phyloP scores from a whole-genome alignment of 2,888 invertebrate genomes.

The Chloromyia formosa region DNA sequence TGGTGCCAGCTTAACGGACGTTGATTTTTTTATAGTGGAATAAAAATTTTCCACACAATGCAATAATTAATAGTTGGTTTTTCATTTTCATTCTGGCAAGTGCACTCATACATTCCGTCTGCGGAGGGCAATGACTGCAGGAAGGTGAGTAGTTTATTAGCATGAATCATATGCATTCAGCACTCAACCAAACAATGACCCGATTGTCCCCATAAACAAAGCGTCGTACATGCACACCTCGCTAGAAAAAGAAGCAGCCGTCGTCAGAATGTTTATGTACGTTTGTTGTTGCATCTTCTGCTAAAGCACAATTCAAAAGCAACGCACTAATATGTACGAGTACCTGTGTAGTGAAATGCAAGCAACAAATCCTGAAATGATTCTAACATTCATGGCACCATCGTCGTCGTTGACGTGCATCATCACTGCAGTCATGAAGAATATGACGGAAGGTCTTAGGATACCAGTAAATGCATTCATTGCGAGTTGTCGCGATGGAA shows the following conservation, averaged over 20 bases:
- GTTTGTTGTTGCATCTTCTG: neutral
- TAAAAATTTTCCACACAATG: neutral
- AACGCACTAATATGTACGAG: constrained; percentile 11
- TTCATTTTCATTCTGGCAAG: neutral
- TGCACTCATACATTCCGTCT: neutral
- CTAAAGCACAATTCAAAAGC: neutral
- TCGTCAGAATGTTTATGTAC: constrained; percentile 8
- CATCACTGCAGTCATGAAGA: neutral
- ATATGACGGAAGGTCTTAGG: constrained; percentile 4
- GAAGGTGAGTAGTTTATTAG: constrained; percentile 28
- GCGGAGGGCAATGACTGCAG: constrained; percentile 25
- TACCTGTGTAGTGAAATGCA: neutral
- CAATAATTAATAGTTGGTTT: neutral
- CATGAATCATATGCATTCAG: constrained; percentile 38
- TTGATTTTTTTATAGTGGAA: too few species aligned
- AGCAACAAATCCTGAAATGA: neutral
- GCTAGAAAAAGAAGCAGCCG: constrained; percentile 11
- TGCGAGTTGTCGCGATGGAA: neutral
- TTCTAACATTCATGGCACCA: neutral
- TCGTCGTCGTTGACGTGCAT: neutral
- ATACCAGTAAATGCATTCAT: neutral
- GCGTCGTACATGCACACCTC: constrained; percentile 32
- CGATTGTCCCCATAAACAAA: constrained; percentile 35
- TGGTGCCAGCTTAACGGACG: too few species aligned
- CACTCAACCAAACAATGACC: constrained; percentile 41